Evolutionary conservation across 2,888 invertebrate species (phyloP).

Genomic region (Himalopsyche japonica): DNA sequence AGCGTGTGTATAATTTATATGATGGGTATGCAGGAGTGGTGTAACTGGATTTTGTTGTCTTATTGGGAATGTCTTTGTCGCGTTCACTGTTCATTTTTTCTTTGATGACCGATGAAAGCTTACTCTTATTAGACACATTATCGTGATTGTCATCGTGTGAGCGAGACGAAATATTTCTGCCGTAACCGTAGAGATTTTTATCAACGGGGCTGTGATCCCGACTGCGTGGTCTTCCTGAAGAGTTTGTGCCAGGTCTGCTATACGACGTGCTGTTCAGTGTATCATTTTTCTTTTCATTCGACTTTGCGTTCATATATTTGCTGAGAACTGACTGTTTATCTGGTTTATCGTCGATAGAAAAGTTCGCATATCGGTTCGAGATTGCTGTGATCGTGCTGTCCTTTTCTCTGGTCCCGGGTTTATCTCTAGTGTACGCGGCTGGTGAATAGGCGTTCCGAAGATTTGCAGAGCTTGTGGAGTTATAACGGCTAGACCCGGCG

Average conservation of each 20-base stretch:
- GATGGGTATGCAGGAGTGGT: conserved; percentile 53
- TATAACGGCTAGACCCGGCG: conserved; percentile 18
- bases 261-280: conserved; percentile 55
- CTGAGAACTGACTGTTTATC: conserved; percentile 32
- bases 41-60: conserved; percentile 60
- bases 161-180: conserved; percentile 45
- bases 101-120: conserved; percentile 9
- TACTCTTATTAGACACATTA: conserved; percentile 20
- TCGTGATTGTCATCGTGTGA: conserved; percentile 9
- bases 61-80: conserved; percentile 59
- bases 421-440: conserved; percentile 45
- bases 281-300: conserved; percentile 41
- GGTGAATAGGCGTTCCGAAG: conserved; percentile 33
- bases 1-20: conserved; percentile 60
- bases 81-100: conserved; percentile 50
- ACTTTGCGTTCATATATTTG: conserved; percentile 31
- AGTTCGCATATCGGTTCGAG: conserved; percentile 54
- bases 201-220: conserved; percentile 63
- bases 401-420: conserved; percentile 47
- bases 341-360: conserved; percentile 40
- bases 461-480: conserved; percentile 14
- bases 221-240: conserved; percentile 51
- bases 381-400: conserved; percentile 54
- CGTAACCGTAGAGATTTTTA: conserved; percentile 51
- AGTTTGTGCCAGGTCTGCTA: conserved; percentile 52